Conservation (phyloP, 2,888 invertebrate species). For the Drosophila helvetica region DNA sequence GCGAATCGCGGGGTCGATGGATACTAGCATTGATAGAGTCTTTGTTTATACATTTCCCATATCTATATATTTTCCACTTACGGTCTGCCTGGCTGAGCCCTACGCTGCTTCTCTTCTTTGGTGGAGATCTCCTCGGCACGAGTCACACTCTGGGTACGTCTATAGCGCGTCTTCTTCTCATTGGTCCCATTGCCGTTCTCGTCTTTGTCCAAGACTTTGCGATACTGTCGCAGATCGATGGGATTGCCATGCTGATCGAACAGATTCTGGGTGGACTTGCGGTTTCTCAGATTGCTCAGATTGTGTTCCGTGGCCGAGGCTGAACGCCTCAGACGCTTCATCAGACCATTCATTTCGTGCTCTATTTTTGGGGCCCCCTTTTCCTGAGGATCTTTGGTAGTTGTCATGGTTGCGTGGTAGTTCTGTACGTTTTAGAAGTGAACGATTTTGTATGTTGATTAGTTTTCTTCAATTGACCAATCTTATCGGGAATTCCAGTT, state of each 20-base stretch:
- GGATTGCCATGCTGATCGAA: slow-evolving; percentile 79
- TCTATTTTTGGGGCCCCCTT: slow-evolving; percentile 33
- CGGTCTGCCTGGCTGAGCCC: slow-evolving; percentile 94
- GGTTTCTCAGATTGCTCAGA: slow-evolving; percentile 72
- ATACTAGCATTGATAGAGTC: slow-evolving; percentile 85
- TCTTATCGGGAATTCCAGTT: slow-evolving; percentile 10
- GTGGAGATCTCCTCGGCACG: slow-evolving; percentile 94
- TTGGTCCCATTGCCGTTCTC: slow-evolving; percentile 69
- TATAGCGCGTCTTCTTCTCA: slow-evolving; percentile 86
- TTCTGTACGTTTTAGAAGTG: slow-evolving; percentile 6
- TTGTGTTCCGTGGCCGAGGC: slow-evolving; percentile 80
- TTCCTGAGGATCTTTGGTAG: slow-evolving; percentile 63
- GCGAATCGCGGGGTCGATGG: slow-evolving; percentile 94
- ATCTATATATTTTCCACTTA: slow-evolving; percentile 84
- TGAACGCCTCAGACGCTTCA: slow-evolving; percentile 75
- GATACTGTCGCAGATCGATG: slow-evolving; percentile 75
- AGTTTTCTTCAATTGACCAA: slow-evolving; percentile 4
- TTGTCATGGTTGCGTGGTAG: slow-evolving; percentile 47
- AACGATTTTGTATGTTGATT: slow-evolving; percentile 10
- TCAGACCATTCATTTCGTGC: slow-evolving; percentile 56
- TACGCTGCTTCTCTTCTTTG: slow-evolving; percentile 91
- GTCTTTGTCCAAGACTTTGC: slow-evolving; percentile 76
- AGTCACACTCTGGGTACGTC: slow-evolving; percentile 93
- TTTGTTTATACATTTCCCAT: not conserved
- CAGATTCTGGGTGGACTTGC: slow-evolving; percentile 76